A percentile compares a stretch with the other conserved stretches of the same genome.
Conservation (phyloP, 2,797 vertebrate species). For the Cryptoprocta ferox region DNA sequence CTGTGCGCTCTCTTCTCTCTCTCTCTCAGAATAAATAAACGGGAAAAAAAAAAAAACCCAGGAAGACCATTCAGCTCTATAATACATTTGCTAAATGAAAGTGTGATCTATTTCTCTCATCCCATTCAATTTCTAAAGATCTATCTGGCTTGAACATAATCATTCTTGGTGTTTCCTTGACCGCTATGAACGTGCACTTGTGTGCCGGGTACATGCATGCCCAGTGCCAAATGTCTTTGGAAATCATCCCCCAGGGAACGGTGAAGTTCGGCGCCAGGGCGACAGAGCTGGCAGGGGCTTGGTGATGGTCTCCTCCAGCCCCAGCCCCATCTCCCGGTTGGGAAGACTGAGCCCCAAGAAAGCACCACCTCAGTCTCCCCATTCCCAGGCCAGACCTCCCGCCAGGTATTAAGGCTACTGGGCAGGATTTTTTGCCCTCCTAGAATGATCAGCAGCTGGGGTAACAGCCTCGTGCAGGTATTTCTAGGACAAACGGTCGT, state of each 20-base stretch:
- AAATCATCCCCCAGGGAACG: background rate
- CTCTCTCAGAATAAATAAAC: too few relatives aligned
- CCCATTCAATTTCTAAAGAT: background rate
- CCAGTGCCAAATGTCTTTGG: background rate
- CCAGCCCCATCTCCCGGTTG: background rate
- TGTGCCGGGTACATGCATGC: fast-evolving
- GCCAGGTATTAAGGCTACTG: background rate
- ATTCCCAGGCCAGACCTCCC: background rate
- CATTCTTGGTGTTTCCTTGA: background rate
- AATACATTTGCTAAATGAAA: background rate
- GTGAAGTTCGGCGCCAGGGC: background rate
- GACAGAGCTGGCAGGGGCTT: background rate
- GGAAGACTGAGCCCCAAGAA: background rate
- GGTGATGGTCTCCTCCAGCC: background rate
- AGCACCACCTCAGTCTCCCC: background rate
- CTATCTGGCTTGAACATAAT: background rate
- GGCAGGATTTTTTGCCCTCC: background rate
- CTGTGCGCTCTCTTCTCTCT: too few relatives aligned
- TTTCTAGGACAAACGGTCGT: background rate
- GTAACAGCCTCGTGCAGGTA: fast-evolving
- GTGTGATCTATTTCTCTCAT: fast-evolving
- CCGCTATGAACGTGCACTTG: fast-evolving
- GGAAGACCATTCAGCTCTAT: background rate
- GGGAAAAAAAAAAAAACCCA: too few relatives aligned
- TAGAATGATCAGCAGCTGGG: background rate